Percentiles rank a stretch among this genome's conserved stretches.
These are phyloP conservation scores for Phylloscopus whistleri DNA, from an alignment of 2,113 vertebrate species.

Conservation along the genomic window DNA sequence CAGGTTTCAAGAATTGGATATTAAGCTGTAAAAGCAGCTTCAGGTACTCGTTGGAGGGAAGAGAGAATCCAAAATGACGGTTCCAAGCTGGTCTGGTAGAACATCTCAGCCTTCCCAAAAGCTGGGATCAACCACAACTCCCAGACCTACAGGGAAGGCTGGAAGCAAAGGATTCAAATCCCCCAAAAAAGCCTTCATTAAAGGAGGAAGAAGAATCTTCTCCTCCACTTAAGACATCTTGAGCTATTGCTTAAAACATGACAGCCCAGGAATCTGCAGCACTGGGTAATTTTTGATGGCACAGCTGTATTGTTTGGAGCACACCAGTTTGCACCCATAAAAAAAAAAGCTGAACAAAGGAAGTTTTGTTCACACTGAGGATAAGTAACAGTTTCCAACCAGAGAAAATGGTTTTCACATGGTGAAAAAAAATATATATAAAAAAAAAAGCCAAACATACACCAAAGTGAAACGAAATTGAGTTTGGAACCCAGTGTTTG, in stretches of 20 bases:
- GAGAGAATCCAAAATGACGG: not conserved
- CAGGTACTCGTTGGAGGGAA: not conserved
- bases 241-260: not conserved
- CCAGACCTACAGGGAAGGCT: not conserved
- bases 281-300: slow-evolving; percentile 65
- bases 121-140: not conserved
- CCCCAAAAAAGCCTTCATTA: not conserved
- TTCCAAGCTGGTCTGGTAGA: slow-evolving; percentile 4
- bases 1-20: slow-evolving; percentile 64
- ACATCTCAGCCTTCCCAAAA: not conserved
- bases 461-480: slow-evolving; percentile 68
- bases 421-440: not conserved
- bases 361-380: slow-evolving; percentile 77
- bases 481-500: slow-evolving; percentile 59
- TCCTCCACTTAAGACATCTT: not conserved
- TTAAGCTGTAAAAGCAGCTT: slow-evolving; percentile 63
- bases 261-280: not conserved
- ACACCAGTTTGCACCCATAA: slow-evolving; percentile 67
- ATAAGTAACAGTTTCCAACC: slow-evolving; percentile 78
- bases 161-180: not conserved
- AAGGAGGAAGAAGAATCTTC: not conserved
- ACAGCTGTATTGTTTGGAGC: slow-evolving; percentile 68
- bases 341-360: slow-evolving; percentile 73
- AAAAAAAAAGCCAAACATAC: slow-evolving; percentile 12
- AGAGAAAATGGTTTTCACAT: slow-evolving; percentile 73